A percentile compares a stretch with the other conserved stretches of the same genome.
These are phyloP conservation scores for Oenanthe melanoleuca DNA, from an alignment of 2,113 vertebrate genomes.

Conservation along the genomic window DNA sequence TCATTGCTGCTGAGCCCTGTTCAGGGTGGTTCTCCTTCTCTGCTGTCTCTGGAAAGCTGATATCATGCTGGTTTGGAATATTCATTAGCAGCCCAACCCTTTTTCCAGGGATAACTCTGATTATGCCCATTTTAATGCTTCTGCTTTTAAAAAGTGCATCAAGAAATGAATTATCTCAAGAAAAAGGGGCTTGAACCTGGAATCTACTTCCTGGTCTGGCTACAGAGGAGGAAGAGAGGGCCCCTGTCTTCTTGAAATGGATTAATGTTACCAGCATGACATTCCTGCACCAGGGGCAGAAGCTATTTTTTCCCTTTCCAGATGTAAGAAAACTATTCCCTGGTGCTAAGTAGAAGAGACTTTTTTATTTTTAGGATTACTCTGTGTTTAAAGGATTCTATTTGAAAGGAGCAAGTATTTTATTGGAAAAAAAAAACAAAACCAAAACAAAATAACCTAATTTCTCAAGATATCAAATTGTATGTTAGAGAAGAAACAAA, in stretches of 20 bases:
- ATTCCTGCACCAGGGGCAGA: background rate
- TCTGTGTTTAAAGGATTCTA: background rate
- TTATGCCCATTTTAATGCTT: background rate
- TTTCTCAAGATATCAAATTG: background rate
- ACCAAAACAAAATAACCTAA: background rate
- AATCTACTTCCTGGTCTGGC: background rate
- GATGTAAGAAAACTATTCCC: background rate
- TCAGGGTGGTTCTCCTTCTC: slow-evolving; percentile 11
- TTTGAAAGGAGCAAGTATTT: background rate
- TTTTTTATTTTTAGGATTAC: background rate
- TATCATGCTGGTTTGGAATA: slow-evolving; percentile 17
- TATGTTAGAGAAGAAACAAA: background rate
- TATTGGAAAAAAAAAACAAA: background rate
- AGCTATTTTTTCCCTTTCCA: background rate
- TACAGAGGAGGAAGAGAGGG: background rate
- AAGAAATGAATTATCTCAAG: background rate
- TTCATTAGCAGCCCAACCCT: slow-evolving; percentile 12
- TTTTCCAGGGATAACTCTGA: background rate
- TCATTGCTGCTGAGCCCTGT: background rate
- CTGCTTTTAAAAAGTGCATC: background rate
- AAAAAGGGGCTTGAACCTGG: background rate
- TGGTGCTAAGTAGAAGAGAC: background rate
- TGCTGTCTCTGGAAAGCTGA: slow-evolving; percentile 32
- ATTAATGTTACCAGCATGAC: background rate
- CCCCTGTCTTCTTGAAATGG: background rate